A percentile compares a stretch with the other conserved stretches of the same genome.
Conservation (phyloP, 2,113 vertebrate species). For the Microtus pennsylvanicus region DNA sequence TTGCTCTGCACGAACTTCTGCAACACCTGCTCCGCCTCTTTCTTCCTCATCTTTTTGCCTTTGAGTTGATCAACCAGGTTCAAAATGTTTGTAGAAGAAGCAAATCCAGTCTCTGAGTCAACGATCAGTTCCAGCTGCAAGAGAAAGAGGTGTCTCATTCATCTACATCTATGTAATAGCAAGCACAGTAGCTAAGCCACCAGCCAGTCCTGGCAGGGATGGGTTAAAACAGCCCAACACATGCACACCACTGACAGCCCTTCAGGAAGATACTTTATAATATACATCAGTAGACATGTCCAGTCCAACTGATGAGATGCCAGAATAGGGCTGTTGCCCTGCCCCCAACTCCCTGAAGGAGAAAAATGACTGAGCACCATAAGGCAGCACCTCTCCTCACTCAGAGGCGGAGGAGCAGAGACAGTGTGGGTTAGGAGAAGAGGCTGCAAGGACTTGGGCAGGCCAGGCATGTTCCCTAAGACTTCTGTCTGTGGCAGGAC, state of each 20-base stretch:
- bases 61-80: slow-evolving; percentile 93
- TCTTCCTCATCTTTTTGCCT: slow-evolving; percentile 95
- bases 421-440: neutral
- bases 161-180: neutral
- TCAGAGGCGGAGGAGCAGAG: too few species aligned
- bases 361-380: neutral
- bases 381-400: neutral
- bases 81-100: slow-evolving; percentile 94
- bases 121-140: slow-evolving; percentile 95
- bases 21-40: slow-evolving; percentile 93
- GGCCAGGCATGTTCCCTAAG: neutral
- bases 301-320: neutral
- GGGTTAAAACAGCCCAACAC: fast-evolving
- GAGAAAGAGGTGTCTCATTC: neutral
- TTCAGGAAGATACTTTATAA: neutral
- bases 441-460: fast-evolving
- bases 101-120: slow-evolving; percentile 92
- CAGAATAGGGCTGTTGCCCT: neutral
- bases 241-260: neutral
- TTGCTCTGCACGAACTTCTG: slow-evolving; percentile 93
- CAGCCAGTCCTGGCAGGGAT: fast-evolving
- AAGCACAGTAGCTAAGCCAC: neutral
- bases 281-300: neutral
- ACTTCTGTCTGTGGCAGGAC: neutral
- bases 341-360: neutral